Base-by-base conservation (phyloP, 2,113 vertebrate genomes). In the Pteronura brasiliensis region DNA sequence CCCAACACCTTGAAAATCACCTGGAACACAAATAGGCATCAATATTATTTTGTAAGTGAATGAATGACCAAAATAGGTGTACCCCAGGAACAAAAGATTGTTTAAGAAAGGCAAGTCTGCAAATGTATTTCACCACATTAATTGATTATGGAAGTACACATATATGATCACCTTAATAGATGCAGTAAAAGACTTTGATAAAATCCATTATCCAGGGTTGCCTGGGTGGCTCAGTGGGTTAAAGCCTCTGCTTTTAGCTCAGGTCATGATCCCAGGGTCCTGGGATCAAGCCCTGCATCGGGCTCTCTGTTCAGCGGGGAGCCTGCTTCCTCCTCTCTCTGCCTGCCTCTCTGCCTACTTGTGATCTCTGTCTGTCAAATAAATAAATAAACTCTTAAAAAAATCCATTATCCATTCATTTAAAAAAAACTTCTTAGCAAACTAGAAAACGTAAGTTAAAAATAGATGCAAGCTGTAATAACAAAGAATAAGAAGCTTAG, bases 401-500 rank as follows among this genome's bases (percentile, higher is more conserved):
- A 97, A 89, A 74, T 74, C 23, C n/a, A 59, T 69, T 49, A 83
- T 27, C 7, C 15, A 57, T 31, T 74, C 47, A 47, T 76, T 44
- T 31, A 47, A 93, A 72, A 44, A 85, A 59, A 11, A 44, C 3
- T 74, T 95, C 21, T 88, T 90, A 77, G 36, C 25, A 92, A 94
- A 77, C 18, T 49, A 84, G 42, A 65, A 93, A 91, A 77, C n/a
- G 39, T 49, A 92, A 90, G 71, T 79, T 72, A 27, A 90, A 96
- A 97, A 83, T 71, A 92, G 36, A 65, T 61, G 52, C 7, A 89
- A 92, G 20, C 36, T 90, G 42, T 6, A 84, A 63, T 47, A 79
- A 49, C n/a, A 57, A 89, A 86, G 59, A 79, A 86, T 42, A 65
- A 44, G 18, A 42, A 81, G 82, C 6, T 85, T 82, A 72, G 5